phyloP scores from a whole-genome alignment of 2,888 invertebrate species.

The Marronus borbonicus region DNA sequence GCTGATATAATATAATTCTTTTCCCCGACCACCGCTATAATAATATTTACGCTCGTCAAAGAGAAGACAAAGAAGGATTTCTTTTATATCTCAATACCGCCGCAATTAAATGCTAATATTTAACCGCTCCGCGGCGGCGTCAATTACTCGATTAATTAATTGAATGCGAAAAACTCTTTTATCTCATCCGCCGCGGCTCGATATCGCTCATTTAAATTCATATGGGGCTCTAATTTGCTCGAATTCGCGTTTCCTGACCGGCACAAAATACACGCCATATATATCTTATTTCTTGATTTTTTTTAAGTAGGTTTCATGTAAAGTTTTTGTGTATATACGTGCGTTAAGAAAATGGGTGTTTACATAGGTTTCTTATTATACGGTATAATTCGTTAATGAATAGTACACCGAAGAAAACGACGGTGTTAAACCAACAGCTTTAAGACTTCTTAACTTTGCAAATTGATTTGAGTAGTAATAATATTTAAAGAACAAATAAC shows the following conservation, averaged over 20 bases:
- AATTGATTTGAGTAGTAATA: no score
- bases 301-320: no score
- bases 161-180: constrained; percentile 37
- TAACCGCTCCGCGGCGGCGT: constrained; percentile 32
- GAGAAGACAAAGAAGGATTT: constrained; percentile 11
- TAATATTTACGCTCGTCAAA: not conserved
- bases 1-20: not conserved
- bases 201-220: constrained; percentile 24
- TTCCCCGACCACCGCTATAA: not conserved
- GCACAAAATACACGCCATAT: not conserved
- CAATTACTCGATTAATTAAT: constrained; percentile 45
- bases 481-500: no score
- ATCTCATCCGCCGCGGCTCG: constrained; percentile 9
- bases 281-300: no score
- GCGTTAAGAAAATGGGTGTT: no score
- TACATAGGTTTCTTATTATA: no score
- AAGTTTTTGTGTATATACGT: no score
- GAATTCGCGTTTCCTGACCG: constrained; percentile 13
- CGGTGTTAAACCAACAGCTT: no score
- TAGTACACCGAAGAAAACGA: no score
- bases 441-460: no score
- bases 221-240: constrained; percentile 4
- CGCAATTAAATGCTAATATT: constrained; percentile 45
- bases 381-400: no score
- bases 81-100: constrained; percentile 45